Base-by-base conservation (phyloP, 1,140 invertebrate genomes). In the Arion vulgaris region DNA sequence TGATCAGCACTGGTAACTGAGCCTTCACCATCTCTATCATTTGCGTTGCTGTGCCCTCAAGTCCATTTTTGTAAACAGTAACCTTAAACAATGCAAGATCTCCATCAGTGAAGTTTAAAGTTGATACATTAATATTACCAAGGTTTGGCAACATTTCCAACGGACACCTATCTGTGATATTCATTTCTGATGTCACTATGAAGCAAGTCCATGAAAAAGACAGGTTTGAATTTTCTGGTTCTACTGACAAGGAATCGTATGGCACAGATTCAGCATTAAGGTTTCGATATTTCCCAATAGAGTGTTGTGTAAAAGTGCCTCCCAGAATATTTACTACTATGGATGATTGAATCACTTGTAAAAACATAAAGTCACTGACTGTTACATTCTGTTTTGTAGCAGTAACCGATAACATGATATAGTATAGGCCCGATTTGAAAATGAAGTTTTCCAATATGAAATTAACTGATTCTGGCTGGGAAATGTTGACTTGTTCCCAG, bases 281-380 rank as follows among this genome's bases (percentile, higher is more conserved):
- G 28, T 32, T 32, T 17, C 28, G 32, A 13, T 5, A 32, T 23
- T 23, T 66, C 4, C 28, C n/a, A 32, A 66, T 32, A 66, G 62
- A 66, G 19, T 66, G 62, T 66, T 66, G 62, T 32, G n/a, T 66
- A 66, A 32, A 66, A 32, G n/a, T 66, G n/a, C 62, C 62, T 66
- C 62, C 62, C 2, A 66, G 62, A 32, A 66, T 32, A 7, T 28
- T 17, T 66, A 28, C 28, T 66, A 66, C 62, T 32, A 66, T 28
- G 11, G 62, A 32, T 66, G 62, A 28, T 32, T 66, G 62, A 7
- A 66, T 32, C 28, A 66, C 62, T 32, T 66, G 62, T 17, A 66
- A 32, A 28, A 32, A 66, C 62, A 66, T 66, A 23, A 7, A 23
- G 32, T 66, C 62, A 66, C 62, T 34, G 28, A 66, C n/a, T 7